Base-by-base conservation (phyloP, 2,113 vertebrate genomes). In the Coturnix japonica region DNA sequence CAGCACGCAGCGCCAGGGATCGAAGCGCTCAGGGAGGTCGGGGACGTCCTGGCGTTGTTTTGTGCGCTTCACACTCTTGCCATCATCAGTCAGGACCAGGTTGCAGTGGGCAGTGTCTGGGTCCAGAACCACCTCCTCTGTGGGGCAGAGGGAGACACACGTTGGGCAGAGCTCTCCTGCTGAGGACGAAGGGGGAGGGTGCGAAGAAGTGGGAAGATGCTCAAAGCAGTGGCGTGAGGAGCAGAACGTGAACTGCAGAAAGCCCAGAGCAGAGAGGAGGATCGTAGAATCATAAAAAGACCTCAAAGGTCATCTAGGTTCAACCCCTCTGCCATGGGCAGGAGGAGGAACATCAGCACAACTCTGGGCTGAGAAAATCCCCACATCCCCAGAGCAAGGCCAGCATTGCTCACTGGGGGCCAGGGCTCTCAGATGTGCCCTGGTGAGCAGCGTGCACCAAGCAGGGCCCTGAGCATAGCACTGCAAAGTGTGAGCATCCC, bases 101-200 rank as follows among this genome's bases (percentile, higher is more conserved):
- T 75, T 37, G 1, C 79, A 44, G 53, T 81, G 85, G 41, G 85
- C 66, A 30, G 74, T 94, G 51, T 81, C 51, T 31, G 93, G 41
- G 39, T 87, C 78, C 85, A 91, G 91, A 61, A 89, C 7, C 65
- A 89, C 41, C 0, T 20, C 30, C 61, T 3, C 88, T 87, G 74
- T 41, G 73, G 60, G 65, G 61, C 39, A 77, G 60, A 70, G 4
- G 39, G 54, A 70, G 60, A 4, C 35, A 30, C 12, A 35, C 8
- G 2, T n/a, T 12, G 73, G 59, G 43, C 63, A 72, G 31, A 83
- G 35, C 56, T 93, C 49, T 6, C 7, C 39, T 30, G 11, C 51
- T 54, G 54, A 13, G 49, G 39, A 37, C 60, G 61, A 19, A 39
- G 11, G 16, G 17, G 25, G 53, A 57, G 67, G 31, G 23, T 4